Evolutionary conservation across 1,140 invertebrate species (phyloP), one percentile per base, ranked within the genome.

Genomic region (Drosophila parabipectinata): DNA sequence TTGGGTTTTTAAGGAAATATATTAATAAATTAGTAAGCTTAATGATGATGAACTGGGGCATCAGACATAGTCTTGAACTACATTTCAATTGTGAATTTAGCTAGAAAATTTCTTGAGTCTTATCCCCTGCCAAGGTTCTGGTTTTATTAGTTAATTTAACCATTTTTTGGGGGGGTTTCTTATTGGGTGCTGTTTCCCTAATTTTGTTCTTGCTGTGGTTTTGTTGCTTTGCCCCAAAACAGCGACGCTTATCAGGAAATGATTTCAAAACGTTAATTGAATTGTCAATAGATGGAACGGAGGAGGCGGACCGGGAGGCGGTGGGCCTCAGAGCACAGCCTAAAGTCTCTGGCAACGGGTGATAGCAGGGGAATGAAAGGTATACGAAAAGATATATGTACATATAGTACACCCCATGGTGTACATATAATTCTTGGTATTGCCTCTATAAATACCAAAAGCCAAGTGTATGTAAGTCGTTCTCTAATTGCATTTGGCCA

Each of bases 241-340:
- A 59, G 37, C 24, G 12, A 24, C 37, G 54, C 82, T 85, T 87
- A 85, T 85, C 81, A 81, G 56, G 56, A 87, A 85, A 87, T 75
- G 74, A 85, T 85, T 87, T 85, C 64, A 87, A 85, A 85, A 87
- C 81, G 74, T 87, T 85, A 85, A 85, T 85, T 85, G 82, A 85
- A 85, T 85, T 85, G 81, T 85, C 81, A 85, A 85, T 87, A 85
- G 82, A 87, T 87, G 82, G 69, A 8, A 37, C 51, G 54, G 55
- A 47, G 60, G 71, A 39, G 67, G 69, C 66, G 34, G 34, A 37
- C 10, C n/a, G 10, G 34, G 34, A 37, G 34, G 10, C 10, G 34
- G 34, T n/a, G 12, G 34, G 4, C 34, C 10, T 12, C 10, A n/a
- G 10, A 10, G 34, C 34, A 56, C 4, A 21, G 21, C 26, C 4